phyloP scores from a whole-genome alignment of 2,888 invertebrate species.

The Rhodophaea formosa region DNA sequence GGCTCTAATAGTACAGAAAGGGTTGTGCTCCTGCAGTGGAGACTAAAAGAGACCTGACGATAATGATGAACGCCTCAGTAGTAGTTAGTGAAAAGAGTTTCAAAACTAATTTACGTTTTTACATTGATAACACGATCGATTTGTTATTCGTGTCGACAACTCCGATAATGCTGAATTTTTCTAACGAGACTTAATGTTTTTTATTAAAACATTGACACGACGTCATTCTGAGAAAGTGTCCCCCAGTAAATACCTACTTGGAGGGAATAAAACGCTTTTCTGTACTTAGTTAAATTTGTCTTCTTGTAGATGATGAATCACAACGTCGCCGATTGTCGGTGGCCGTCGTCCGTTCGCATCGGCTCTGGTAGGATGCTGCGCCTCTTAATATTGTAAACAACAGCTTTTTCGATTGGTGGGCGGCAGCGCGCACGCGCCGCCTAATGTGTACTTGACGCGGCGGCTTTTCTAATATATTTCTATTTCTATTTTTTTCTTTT shows the following conservation, averaged over 20 bases:
- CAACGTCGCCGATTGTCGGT: constrained; percentile 26
- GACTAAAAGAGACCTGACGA: no score
- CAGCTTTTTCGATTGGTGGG: constrained; percentile 73
- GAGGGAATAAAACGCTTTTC: neutral
- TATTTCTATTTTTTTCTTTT: neutral
- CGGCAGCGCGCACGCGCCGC: constrained; percentile 59
- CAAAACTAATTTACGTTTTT: no score
- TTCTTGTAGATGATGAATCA: neutral
- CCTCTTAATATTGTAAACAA: constrained; percentile 73
- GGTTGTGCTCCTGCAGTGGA: no score
- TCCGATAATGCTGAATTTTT: no score
- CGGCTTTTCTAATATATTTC: constrained; percentile 29
- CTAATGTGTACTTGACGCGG: constrained; percentile 45
- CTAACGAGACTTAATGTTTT: no score
- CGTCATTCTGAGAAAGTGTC: no score
- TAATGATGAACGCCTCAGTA: no score
- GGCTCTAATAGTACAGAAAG: no score
- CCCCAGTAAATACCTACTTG: neutral
- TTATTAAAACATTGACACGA: no score
- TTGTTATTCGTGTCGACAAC: no score
- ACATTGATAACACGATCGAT: no score
- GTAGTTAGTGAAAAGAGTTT: no score
- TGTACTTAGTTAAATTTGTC: neutral
- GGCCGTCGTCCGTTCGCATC: constrained; percentile 31
- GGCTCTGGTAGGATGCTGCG: constrained; percentile 57